Evolutionary conservation across 2,888 invertebrate species (phyloP).

Genomic region (Tanytarsus gracilentus): DNA sequence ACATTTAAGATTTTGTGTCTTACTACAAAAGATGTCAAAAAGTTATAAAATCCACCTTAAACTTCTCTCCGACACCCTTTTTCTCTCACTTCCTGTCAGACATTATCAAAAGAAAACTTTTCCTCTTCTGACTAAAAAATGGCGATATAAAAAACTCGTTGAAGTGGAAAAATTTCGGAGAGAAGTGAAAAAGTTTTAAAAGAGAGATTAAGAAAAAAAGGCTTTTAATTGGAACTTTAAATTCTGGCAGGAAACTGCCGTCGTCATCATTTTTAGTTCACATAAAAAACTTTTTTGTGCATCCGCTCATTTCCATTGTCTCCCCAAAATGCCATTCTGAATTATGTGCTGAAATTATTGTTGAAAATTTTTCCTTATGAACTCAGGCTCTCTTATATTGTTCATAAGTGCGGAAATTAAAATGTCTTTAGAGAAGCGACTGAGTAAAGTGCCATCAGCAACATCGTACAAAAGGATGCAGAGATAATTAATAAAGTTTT

Average conservation of each 20-base stretch:
- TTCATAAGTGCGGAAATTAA: constrained; percentile 7
- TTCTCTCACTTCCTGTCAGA: no score
- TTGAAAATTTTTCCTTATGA: neutral
- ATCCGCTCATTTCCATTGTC: neutral
- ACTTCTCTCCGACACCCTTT: no score
- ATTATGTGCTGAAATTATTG: constrained; percentile 1
- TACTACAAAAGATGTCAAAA: no score
- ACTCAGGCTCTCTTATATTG: neutral
- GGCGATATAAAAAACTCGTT: neutral
- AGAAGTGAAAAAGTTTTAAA: no score
- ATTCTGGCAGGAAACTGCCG: neutral
- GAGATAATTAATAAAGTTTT: constrained; percentile 15
- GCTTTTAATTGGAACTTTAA: neutral
- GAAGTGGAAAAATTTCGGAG: neutral
- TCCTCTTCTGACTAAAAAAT: neutral
- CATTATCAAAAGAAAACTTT: neutral
- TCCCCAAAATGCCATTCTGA: neutral
- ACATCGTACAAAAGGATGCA: neutral
- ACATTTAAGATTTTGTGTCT: no score
- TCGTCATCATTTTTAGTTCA: neutral
- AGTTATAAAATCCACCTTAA: no score
- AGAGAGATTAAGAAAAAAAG: neutral
- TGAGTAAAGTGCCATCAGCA: neutral
- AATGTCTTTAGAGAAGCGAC: neutral
- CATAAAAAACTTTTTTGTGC: neutral